phyloP scores from a whole-genome alignment of 2,888 invertebrate species.

The Nymphalis polychloros region DNA sequence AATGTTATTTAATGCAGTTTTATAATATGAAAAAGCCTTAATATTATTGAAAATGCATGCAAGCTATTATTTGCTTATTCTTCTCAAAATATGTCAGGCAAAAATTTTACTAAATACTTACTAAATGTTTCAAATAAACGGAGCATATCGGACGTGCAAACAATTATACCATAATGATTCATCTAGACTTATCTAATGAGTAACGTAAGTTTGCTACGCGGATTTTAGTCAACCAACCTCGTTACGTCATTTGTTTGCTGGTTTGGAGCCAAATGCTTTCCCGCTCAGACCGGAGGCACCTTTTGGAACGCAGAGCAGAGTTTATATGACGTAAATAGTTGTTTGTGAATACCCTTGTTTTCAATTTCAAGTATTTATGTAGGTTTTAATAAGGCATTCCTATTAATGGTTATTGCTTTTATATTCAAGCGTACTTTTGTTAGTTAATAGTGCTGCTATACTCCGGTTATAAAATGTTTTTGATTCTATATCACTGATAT shows the following conservation, averaged over 20 bases:
- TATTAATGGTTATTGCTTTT: conserved; percentile 12
- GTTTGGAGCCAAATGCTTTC: conserved; percentile 40
- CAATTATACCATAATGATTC: conserved; percentile 25
- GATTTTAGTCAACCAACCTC: conserved; percentile 28
- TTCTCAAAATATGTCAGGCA: too few species aligned
- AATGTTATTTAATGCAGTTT: too few species aligned
- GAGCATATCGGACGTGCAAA: conserved; percentile 11
- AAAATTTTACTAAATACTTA: background rate
- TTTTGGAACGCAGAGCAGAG: conserved; percentile 25
- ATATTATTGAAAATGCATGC: too few species aligned
- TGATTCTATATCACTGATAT: too few species aligned
- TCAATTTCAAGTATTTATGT: conserved; percentile 22
- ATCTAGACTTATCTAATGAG: conserved; percentile 28
- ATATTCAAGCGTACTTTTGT: background rate
- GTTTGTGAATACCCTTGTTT: conserved; percentile 29
- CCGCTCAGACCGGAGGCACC: conserved; percentile 19
- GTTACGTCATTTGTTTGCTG: conserved; percentile 40
- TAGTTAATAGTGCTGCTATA: background rate
- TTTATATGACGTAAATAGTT: conserved; percentile 28
- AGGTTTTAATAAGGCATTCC: conserved; percentile 22
- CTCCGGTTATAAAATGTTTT: too few species aligned
- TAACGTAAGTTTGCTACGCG: conserved; percentile 29
- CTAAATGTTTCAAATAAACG: background rate
- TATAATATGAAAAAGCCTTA: too few species aligned
- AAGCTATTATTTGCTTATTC: too few species aligned